These are phyloP conservation scores for Peromyscus leucopus DNA, from an alignment of 2,113 vertebrate genomes.

Conservation along the genomic window DNA sequence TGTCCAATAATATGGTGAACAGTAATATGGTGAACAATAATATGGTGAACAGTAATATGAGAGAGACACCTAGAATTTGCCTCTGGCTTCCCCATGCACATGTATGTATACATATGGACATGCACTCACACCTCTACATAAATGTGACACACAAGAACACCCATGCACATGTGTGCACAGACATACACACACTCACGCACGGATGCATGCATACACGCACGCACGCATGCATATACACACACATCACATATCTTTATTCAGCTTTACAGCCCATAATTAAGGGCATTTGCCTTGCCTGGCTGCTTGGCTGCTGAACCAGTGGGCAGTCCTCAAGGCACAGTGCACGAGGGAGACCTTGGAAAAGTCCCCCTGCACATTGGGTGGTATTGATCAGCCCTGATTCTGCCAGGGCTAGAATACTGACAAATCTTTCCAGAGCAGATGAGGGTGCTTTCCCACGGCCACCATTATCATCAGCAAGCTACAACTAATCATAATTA, in stretches of 20 bases:
- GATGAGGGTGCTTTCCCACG: not conserved
- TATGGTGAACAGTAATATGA: not conserved
- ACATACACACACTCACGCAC: not conserved
- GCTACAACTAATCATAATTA: slow-evolving; percentile 68
- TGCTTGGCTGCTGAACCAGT: not conserved
- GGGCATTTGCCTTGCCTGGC: not conserved
- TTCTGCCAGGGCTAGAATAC: not conserved
- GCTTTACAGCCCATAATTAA: slow-evolving; percentile 35
- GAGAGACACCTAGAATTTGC: not conserved
- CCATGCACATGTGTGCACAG: not conserved
- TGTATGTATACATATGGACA: not conserved
- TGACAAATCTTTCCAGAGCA: slow-evolving; percentile 38
- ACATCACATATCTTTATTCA: slow-evolving; percentile 54
- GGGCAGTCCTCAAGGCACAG: not conserved
- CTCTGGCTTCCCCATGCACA: not conserved
- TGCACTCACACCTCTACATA: not conserved
- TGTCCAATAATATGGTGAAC: not conserved
- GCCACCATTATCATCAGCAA: slow-evolving; percentile 28
- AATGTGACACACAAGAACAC: not conserved
- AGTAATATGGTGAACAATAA: not conserved
- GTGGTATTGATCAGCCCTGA: slow-evolving; percentile 18
- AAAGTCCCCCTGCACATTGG: not conserved
- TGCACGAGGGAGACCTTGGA: slow-evolving; percentile 32
- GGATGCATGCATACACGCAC: not conserved
- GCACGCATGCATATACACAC: not conserved